These are phyloP conservation scores for Sinella curviseta DNA, from an alignment of 1,140 invertebrate species.

Conservation along the genomic window DNA sequence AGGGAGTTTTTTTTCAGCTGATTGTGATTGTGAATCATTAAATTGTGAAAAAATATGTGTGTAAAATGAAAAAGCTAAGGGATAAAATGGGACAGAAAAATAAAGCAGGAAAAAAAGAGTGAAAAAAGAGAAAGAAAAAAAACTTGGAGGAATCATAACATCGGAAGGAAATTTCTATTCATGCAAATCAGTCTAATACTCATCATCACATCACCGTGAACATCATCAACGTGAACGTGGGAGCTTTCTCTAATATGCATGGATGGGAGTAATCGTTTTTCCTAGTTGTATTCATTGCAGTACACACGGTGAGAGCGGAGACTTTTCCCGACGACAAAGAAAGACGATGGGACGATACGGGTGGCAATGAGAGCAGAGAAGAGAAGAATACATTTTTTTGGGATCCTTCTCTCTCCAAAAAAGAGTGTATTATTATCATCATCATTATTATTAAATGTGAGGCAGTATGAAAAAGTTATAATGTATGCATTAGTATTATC, in stretches of 20 bases:
- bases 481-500: slow-evolving; percentile 11
- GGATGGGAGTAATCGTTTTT: neutral
- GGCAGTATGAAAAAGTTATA: slow-evolving; percentile 22
- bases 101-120: slow-evolving; percentile 12
- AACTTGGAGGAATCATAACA: slow-evolving; percentile 32
- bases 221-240: neutral
- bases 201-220: slow-evolving; percentile 9
- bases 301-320: neutral
- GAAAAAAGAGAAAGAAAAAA: slow-evolving; percentile 1
- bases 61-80: neutral
- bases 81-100: neutral
- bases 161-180: slow-evolving; percentile 24
- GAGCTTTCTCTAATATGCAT: neutral
- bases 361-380: neutral
- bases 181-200: slow-evolving; percentile 20
- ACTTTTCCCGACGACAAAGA: no score
- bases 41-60: slow-evolving; percentile 15
- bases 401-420: neutral
- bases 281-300: neutral
- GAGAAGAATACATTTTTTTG: neutral
- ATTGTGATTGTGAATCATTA: slow-evolving; percentile 26
- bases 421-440: slow-evolving; percentile 11
- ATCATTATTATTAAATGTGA: slow-evolving; percentile 25
- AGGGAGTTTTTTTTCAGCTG: neutral
- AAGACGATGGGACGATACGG: no score